Evolutionary conservation across 2,113 vertebrate genomes (phyloP), one percentile per base, ranked within the genome.

Genomic region (Podilymbus podiceps): DNA sequence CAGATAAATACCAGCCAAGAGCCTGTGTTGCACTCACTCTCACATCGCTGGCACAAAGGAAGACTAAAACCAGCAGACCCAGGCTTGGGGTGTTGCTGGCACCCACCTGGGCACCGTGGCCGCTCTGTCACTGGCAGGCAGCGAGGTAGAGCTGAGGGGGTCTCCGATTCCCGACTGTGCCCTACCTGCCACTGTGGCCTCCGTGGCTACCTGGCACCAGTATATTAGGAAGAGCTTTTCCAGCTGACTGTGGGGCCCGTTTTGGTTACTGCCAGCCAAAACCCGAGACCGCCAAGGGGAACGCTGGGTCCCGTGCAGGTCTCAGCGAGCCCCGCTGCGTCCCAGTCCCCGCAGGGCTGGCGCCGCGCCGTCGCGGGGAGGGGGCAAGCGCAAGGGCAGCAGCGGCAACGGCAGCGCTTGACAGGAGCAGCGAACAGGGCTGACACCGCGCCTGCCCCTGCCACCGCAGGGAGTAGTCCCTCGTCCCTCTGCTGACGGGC

Each of bases 341-440:
- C 62, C 42, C 52, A 17, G 27, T 44, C 69, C 64, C 33, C 0
- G 1, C 31, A 72, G 66, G 50, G 44, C 4, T 62, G 50, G 60
- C 0, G 0, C 35, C 9, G 6, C 8, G 1, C 55, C 12, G 11
- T 21, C n/a, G 28, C 5, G 0, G 23, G 52, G 21, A 42, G 16
- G 13, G 22, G n/a, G 42, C 5, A 20, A 19, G 49, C 1, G 0
- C 2, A 19, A 66, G 55, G 78, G 33, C n/a, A 67, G 74, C 68
- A 24, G 20, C 2, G 3, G 89, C 35, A 33, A 69, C 2, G 30
- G 72, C 52, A 67, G 47, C 0, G 3, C 68, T 52, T 30, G 63
- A 38, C 49, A 40, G 52, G 22, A 85, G 86, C 73, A 68, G 8
- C 1, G 42, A 71, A 72, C 53, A 12, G 58, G 47, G 83, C 62